These are phyloP conservation scores for Prenolepis imparis DNA, from an alignment of 2,888 invertebrate genomes.

Conservation along the genomic window DNA sequence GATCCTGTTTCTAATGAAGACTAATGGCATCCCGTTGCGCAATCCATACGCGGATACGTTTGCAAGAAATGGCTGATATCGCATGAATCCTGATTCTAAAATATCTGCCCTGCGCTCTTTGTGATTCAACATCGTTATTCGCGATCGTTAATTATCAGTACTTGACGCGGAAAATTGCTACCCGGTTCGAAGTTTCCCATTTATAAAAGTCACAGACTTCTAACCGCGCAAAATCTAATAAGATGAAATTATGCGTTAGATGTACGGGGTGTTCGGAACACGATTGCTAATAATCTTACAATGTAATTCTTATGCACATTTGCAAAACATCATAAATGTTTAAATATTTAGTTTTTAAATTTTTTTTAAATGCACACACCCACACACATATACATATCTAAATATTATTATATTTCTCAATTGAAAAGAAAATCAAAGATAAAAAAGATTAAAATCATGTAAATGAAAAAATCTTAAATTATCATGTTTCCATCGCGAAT, in stretches of 20 bases:
- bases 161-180: constrained; percentile 19
- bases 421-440: neutral
- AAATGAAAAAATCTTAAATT: neutral
- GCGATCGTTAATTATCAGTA: constrained; percentile 45
- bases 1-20: constrained; percentile 45
- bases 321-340: neutral
- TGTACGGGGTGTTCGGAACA: constrained; percentile 20
- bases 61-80: constrained; percentile 41
- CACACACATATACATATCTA: neutral
- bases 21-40: constrained; percentile 44
- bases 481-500: neutral
- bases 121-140: constrained; percentile 24
- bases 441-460: neutral
- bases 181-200: constrained; percentile 26
- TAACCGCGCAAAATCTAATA: constrained; percentile 33
- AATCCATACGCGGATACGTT: constrained; percentile 26
- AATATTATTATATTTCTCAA: neutral
- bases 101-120: neutral
- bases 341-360: neutral
- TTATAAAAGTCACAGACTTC: constrained; percentile 23
- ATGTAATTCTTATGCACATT: neutral
- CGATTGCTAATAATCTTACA: neutral
- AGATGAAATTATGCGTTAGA: constrained; percentile 20
- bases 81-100: constrained; percentile 45
- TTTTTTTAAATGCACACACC: neutral